Conservation (phyloP, 2,113 vertebrate species). For the Vulpes lagopus region DNA sequence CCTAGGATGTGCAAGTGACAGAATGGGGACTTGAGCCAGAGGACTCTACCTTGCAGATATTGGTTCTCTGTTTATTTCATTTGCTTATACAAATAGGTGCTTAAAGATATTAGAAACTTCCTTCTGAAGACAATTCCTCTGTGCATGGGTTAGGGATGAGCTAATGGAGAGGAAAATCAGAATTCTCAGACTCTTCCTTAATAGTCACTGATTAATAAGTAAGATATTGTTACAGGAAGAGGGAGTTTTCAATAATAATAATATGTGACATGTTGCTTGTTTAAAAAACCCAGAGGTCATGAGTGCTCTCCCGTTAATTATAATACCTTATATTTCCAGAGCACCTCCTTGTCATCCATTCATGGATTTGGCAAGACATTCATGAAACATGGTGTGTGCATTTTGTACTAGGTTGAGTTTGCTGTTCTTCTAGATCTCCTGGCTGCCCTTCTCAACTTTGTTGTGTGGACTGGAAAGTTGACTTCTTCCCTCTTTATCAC, state of each 20-base stretch:
- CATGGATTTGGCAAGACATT: background rate
- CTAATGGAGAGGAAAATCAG: background rate
- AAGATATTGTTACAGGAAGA: background rate
- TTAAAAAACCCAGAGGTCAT: background rate
- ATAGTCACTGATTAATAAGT: background rate
- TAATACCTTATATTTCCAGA: background rate
- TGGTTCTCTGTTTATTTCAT: background rate
- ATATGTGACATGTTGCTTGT: background rate
- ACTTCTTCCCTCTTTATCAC: background rate
- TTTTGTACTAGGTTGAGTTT: background rate
- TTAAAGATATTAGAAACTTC: background rate
- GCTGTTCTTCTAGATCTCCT: background rate
- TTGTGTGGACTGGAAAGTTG: background rate
- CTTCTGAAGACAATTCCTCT: background rate
- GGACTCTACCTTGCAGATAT: background rate
- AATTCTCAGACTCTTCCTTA: background rate
- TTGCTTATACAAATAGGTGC: background rate
- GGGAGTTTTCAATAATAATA: background rate
- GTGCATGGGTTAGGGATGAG: background rate
- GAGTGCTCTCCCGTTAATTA: background rate
- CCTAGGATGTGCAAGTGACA: background rate
- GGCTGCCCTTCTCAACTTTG: background rate
- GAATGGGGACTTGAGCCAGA: background rate
- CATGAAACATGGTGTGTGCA: background rate
- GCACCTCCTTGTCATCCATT: background rate